Conservation (phyloP, 2,888 invertebrate species). For the Pseudococcus jackbeardsleyi region DNA sequence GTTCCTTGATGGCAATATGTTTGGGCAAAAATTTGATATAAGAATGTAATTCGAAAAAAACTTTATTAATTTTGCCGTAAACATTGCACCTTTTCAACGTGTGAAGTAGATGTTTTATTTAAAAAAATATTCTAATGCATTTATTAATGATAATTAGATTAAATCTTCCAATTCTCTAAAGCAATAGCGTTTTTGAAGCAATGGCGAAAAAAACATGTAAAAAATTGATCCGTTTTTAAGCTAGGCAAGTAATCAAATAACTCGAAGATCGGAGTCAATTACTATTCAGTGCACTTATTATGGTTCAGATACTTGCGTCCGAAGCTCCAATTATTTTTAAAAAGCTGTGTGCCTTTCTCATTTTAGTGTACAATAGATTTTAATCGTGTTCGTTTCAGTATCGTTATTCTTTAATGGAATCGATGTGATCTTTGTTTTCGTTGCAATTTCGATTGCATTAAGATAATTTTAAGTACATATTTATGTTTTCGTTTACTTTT, state of each 20-base stretch:
- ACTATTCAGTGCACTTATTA: neutral
- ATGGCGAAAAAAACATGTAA: neutral
- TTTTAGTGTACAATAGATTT: conserved; percentile 34
- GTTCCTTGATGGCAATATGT: too few species aligned
- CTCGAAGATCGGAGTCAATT: neutral
- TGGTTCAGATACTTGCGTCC: neutral
- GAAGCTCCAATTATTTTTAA: neutral
- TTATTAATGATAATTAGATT: neutral
- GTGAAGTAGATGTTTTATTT: neutral
- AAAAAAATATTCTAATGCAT: neutral
- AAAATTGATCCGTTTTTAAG: neutral
- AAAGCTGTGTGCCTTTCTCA: conserved; percentile 30
- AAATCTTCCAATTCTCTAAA: neutral
- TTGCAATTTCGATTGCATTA: conserved; percentile 29
- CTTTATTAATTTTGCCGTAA: neutral
- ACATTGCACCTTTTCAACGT: too few species aligned
- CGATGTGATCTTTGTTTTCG: conserved; percentile 47
- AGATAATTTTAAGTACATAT: neutral
- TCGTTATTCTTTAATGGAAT: conserved; percentile 44
- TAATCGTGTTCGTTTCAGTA: conserved; percentile 22
- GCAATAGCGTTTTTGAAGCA: neutral
- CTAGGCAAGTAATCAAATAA: neutral
- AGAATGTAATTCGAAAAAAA: neutral
- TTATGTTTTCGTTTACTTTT: neutral
- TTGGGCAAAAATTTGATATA: too few species aligned